Evolutionary conservation across 2,113 vertebrate genomes (phyloP).

Genomic region (Symphodus melops): DNA sequence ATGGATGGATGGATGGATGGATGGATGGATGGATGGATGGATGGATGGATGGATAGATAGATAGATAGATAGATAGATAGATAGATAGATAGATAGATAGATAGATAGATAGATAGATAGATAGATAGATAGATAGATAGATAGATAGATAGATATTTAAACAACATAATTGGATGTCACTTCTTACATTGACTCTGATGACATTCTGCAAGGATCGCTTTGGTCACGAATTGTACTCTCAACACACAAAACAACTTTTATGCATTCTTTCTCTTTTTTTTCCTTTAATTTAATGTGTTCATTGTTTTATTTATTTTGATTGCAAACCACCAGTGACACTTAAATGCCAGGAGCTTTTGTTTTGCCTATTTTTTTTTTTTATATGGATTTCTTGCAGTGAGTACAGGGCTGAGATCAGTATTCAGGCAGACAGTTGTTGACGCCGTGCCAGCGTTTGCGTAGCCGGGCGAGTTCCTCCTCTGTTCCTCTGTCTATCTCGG

Average conservation of each 20-base stretch:
- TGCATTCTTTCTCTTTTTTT: neutral
- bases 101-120: no score
- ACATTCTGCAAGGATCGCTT: conserved; percentile 14
- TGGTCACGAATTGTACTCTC: conserved; percentile 3
- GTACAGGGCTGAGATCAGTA: conserved; percentile 68
- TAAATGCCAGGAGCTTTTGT: conserved; percentile 43
- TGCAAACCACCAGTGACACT: conserved; percentile 41
- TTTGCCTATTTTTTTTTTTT: conserved; percentile 54
- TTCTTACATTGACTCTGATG: conserved; percentile 6
- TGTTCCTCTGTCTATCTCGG: conserved; percentile 60
- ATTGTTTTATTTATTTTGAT: conserved; percentile 43
- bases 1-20: no score
- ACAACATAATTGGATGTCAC: neutral
- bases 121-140: no score
- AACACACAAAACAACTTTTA: conserved; percentile 1
- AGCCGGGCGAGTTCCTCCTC: conserved; percentile 61
- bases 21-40: no score
- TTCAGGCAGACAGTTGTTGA: conserved; percentile 69
- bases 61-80: no score
- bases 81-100: no score
- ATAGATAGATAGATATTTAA: no score
- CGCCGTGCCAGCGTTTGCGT: conserved; percentile 63
- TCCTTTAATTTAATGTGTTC: conserved; percentile 20
- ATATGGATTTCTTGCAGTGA: conserved; percentile 47
- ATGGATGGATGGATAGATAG: no score